These are phyloP conservation scores for Cheilosia scutellata DNA, from an alignment of 2,888 invertebrate genomes.

Conservation along the genomic window DNA sequence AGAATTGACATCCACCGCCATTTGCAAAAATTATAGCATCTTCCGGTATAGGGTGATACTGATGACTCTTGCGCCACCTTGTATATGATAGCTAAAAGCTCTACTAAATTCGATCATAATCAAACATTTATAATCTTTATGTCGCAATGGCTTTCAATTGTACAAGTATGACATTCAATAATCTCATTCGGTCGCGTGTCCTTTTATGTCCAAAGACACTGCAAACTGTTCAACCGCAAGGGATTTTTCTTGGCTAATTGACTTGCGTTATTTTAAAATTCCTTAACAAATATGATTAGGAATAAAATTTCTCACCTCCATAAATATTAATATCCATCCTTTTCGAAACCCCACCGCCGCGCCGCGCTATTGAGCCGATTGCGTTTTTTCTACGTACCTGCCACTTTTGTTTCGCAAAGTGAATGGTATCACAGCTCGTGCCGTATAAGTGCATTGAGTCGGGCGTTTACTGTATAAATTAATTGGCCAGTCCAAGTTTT, in stretches of 20 bases:
- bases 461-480: conserved; percentile 42
- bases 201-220: no score
- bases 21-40: no score
- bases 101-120: no score
- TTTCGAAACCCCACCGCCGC: not conserved
- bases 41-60: no score
- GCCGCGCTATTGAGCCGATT: not conserved
- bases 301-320: not conserved
- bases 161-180: not conserved
- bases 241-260: not conserved
- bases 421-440: conserved; percentile 22
- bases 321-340: conserved; percentile 22
- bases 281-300: not conserved
- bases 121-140: no score
- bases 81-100: no score
- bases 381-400: not conserved
- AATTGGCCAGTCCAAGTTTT: conserved; percentile 36
- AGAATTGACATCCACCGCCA: no score
- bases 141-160: not conserved
- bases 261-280: not conserved
- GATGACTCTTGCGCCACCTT: no score
- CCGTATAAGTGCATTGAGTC: conserved; percentile 14
- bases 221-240: no score
- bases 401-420: conserved; percentile 12
- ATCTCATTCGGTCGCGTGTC: no score